Conservation (phyloP, 2,797 vertebrate species). For the Chrysolophus pictus region DNA sequence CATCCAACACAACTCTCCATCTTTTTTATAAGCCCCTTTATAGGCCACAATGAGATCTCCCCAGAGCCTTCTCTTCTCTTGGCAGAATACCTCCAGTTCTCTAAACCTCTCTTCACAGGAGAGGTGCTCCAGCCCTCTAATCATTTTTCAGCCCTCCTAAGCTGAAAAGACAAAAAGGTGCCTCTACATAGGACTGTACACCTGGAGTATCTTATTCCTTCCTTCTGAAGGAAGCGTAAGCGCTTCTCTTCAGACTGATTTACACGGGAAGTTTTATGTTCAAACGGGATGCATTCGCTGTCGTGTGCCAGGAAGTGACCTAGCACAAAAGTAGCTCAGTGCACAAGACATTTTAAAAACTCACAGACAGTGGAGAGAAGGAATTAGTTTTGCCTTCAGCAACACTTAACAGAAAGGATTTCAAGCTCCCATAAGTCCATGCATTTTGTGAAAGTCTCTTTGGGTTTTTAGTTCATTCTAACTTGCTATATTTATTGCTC, state of each 20-base stretch:
- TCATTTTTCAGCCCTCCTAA: neutral
- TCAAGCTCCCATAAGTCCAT: neutral
- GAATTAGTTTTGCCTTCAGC: neutral
- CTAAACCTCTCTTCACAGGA: neutral
- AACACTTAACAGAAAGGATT: neutral
- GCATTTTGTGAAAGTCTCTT: neutral
- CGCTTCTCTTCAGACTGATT: neutral
- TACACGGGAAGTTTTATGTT: neutral
- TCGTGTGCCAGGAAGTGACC: neutral
- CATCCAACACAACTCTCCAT: neutral
- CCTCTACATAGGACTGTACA: neutral
- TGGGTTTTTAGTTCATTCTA: neutral
- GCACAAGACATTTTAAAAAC: neutral
- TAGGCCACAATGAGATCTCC: neutral
- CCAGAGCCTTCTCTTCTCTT: neutral
- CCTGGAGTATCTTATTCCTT: neutral
- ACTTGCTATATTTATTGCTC: neutral
- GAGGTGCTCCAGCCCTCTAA: too few species aligned
- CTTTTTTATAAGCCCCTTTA: neutral
- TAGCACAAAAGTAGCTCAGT: neutral
- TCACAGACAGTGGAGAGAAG: neutral
- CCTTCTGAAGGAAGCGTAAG: neutral
- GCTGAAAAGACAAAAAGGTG: neutral
- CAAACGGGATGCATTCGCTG: neutral
- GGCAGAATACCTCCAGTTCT: neutral